phyloP scores from a whole-genome alignment of 1,140 invertebrate genomes.

The Drosophila nebulosa region DNA sequence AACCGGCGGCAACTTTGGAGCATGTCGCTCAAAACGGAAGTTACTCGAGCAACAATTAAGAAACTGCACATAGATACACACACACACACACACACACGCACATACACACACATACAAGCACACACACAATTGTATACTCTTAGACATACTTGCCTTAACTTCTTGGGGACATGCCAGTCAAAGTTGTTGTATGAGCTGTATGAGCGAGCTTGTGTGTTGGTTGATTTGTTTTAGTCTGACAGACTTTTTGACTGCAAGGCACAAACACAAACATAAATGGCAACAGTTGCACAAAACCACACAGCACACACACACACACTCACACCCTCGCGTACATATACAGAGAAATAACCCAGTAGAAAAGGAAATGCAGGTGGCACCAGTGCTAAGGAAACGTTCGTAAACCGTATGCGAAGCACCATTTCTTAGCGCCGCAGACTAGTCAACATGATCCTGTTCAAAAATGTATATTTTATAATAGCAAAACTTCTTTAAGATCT shows the following conservation, averaged over 20 bases:
- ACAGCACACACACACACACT: neutral
- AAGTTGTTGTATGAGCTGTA: neutral
- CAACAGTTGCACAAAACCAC: neutral
- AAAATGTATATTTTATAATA: neutral
- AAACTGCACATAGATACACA: conserved; percentile 19
- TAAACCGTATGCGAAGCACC: too few relatives aligned
- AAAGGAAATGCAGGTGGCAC: neutral
- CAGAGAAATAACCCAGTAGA: neutral
- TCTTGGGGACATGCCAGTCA: conserved; percentile 2
- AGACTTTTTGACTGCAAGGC: conserved; percentile 34
- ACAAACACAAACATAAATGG: conserved; percentile 11
- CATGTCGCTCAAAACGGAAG: conserved; percentile 55
- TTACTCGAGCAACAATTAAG: conserved; percentile 51
- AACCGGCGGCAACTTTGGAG: conserved; percentile 49
- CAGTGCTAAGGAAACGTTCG: neutral
- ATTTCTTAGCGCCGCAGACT: too few relatives aligned
- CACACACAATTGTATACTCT: conserved; percentile 6
- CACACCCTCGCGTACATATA: neutral
- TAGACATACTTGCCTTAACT: conserved; percentile 2
- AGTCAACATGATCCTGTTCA: too few relatives aligned
- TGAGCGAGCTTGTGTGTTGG: conserved; percentile 12
- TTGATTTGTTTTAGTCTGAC: conserved; percentile 18
- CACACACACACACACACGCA: neutral
- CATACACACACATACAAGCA: neutral
- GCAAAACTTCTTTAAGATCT: too few relatives aligned